Percentiles rank a stretch among this genome's conserved stretches.
These are phyloP conservation scores for Drosophila melanica DNA, from an alignment of 1,140 invertebrate genomes.

Conservation along the genomic window DNA sequence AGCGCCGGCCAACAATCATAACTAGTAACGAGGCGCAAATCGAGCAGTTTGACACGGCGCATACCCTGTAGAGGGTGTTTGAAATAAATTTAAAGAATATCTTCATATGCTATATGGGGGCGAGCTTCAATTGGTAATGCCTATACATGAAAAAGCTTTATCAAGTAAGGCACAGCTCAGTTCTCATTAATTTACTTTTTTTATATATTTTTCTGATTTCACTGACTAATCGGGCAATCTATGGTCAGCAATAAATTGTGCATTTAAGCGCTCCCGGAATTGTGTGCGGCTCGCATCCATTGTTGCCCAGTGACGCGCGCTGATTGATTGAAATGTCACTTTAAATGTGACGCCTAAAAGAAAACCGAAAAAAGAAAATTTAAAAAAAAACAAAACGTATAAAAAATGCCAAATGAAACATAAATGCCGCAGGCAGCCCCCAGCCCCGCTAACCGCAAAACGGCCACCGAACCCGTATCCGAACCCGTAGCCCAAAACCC, in stretches of 20 bases:
- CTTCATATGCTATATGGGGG: conserved; percentile 27
- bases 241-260: conserved; percentile 36
- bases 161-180: neutral
- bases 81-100: conserved; percentile 32
- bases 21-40: neutral
- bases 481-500: conserved; percentile 2
- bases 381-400: conserved; percentile 39
- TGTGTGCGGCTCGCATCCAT: neutral
- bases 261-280: conserved; percentile 37
- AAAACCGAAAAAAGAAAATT: conserved; percentile 14
- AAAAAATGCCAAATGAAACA: conserved; percentile 81
- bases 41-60: neutral
- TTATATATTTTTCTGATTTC: neutral
- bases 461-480: neutral
- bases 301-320: conserved; percentile 35
- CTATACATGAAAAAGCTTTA: neutral
- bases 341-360: conserved; percentile 62
- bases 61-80: conserved; percentile 2
- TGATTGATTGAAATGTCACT: conserved; percentile 83
- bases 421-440: conserved; percentile 63
- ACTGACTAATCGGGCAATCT: conserved; percentile 44
- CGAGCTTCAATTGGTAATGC: too few relatives aligned
- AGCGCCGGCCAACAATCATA: conserved; percentile 17
- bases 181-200: neutral
- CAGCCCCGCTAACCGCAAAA: conserved; percentile 45